Evolutionary conservation across 2,113 vertebrate genomes (phyloP).

Genomic region (Thalassoma bifasciatum): DNA sequence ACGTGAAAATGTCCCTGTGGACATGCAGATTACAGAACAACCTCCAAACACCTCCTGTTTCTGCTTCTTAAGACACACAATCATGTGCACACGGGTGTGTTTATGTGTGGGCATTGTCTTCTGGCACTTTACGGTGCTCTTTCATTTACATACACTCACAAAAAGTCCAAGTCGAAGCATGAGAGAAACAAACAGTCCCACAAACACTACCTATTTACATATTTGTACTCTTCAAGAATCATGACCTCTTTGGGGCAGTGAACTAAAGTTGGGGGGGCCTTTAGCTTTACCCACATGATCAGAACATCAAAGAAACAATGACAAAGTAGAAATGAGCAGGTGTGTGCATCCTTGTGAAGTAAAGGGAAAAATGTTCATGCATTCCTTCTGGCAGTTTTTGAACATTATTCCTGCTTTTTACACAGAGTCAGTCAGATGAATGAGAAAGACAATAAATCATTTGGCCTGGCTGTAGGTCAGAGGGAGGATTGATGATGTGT

Average conservation of each 20-base stretch:
- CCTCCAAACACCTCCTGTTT: constrained; percentile 42
- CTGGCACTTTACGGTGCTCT: constrained; percentile 26
- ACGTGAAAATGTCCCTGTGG: constrained; percentile 42
- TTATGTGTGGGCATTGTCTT: constrained; percentile 28
- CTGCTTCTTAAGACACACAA: constrained; percentile 7
- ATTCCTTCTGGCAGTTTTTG: constrained; percentile 38
- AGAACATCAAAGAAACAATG: neutral
- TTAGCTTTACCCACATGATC: constrained; percentile 22
- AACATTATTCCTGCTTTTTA: constrained; percentile 14
- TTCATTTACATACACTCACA: constrained; percentile 51
- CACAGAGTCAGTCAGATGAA: constrained; percentile 34
- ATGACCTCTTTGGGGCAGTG: neutral
- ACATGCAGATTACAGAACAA: constrained; percentile 66
- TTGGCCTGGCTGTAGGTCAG: constrained; percentile 10
- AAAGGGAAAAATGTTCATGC: constrained; percentile 38
- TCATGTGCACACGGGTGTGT: constrained; percentile 21
- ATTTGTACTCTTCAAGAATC: constrained; percentile 21
- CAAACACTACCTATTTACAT: neutral
- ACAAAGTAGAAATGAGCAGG: constrained; percentile 26
- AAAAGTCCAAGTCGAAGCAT: constrained; percentile 8
- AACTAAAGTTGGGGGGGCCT: neutral
- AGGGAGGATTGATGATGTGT: neutral
- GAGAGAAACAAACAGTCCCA: neutral
- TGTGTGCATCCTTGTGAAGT: constrained; percentile 40
- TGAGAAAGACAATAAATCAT: constrained; percentile 14